Base-by-base conservation (phyloP, 2,888 invertebrate genomes). In the Entomobrya proxima region DNA sequence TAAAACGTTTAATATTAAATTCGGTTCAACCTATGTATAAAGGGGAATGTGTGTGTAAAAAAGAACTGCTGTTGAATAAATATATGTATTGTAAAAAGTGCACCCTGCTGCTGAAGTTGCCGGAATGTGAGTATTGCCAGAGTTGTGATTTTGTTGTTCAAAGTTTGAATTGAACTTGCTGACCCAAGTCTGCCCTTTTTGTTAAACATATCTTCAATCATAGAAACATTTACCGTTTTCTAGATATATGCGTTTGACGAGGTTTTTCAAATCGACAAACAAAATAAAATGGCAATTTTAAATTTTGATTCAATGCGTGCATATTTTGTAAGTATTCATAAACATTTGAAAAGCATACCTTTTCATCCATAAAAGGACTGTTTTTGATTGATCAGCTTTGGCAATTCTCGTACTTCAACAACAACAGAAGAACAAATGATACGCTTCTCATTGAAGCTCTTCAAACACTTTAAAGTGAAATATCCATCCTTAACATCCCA, bases 351-450 rank as follows among this genome's bases (percentile, higher is more conserved):
- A 15, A 47, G 13, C n/a, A 11, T 47, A 47, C 3, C 52, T 13
- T 52, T 52, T 52, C 21, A 52, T 47, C 9, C 3, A 9, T 2
- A 21, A 44, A 40, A 15, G 50, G 64, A 64, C 64, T 64, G 30
- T 78, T 72, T 75, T 44, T 74, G 82, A 83, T 76, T 76, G 75
- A 83, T 76, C 76, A 83, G 76, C 76, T 83, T 76, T 83, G 83
- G 76, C 76, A 83, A 83, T 61, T 83, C 64, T 40, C 64, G 67
- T 76, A 55, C 69, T 58, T 13, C 5, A 2, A 58, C 5, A 30
- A 18, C n/a, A n/a, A n/a, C n/a, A 30, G 4, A 6, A 30, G 30
- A 27, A 58, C 27, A 58, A 72, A 58, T 58, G 27, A 80, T 58
- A 50, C 74, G 64, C 76, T 50, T 40, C 75, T 40, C 47, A 40